Evolutionary conservation across 2,113 vertebrate species (phyloP).

Genomic region (Girardinichthys multiradiatus): DNA sequence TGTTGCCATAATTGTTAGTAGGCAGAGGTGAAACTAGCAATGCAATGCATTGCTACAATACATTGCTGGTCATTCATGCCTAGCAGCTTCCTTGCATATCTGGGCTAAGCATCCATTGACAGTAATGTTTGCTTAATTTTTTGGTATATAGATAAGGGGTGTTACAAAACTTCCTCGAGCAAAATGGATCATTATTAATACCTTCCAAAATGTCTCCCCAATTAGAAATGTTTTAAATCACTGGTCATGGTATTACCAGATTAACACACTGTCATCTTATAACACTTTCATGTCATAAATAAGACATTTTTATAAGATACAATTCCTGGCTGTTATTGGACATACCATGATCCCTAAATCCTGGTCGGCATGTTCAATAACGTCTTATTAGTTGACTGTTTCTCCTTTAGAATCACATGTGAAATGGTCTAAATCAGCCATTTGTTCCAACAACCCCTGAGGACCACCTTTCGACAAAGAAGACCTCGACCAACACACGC

Average conservation of each 20-base stretch:
- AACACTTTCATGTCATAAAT: background rate
- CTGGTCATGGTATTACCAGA: background rate
- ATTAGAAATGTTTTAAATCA: background rate
- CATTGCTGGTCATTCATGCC: background rate
- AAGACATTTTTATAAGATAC: background rate
- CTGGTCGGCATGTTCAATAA: slow-evolving; percentile 59
- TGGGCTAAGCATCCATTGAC: background rate
- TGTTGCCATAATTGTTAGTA: background rate
- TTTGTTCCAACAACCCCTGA: slow-evolving; percentile 50
- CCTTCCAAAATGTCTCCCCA: background rate
- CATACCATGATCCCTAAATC: background rate
- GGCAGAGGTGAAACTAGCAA: background rate
- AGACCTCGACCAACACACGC: slow-evolving; percentile 26
- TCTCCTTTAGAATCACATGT: slow-evolving; percentile 44
- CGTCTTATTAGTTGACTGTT: slow-evolving; percentile 70
- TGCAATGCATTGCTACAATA: background rate
- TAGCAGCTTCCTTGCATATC: background rate
- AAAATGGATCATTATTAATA: background rate
- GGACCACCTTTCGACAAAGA: slow-evolving; percentile 25
- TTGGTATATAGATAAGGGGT: background rate
- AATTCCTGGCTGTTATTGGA: background rate
- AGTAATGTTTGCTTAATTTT: background rate
- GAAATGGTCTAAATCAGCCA: slow-evolving; percentile 61
- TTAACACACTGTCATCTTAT: background rate
- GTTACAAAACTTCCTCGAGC: too few species aligned